Evolutionary conservation across 2,888 invertebrate genomes (phyloP).

Genomic region (Phytoseiulus persimilis): DNA sequence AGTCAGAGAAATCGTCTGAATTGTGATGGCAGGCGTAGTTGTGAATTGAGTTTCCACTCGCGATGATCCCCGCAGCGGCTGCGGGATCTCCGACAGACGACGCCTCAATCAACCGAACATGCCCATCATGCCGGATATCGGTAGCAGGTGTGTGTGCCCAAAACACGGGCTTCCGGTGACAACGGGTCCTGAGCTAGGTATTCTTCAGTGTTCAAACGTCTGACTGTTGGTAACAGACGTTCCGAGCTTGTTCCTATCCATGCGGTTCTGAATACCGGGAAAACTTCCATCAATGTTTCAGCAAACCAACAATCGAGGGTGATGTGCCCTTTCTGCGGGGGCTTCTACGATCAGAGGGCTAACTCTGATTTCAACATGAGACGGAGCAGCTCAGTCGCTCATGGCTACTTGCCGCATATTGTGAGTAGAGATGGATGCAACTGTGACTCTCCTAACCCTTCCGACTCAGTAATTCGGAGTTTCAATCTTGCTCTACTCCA

Average conservation of each 20-base stretch:
- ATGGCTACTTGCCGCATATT: slow-evolving; percentile 43
- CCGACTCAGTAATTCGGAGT: no score
- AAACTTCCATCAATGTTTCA: not conserved
- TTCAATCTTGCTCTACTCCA: not conserved
- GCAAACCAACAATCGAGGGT: slow-evolving; percentile 43
- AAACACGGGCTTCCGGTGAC: no score
- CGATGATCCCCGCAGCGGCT: not conserved
- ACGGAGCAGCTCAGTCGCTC: slow-evolving; percentile 39
- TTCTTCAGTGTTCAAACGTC: no score
- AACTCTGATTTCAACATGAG: slow-evolving; percentile 43
- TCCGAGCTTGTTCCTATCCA: no score
- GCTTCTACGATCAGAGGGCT: slow-evolving; percentile 46
- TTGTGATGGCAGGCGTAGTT: not conserved
- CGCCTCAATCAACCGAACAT: not conserved
- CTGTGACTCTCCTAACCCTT: not conserved
- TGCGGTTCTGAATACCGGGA: no score
- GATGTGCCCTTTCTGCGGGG: slow-evolving; percentile 48
- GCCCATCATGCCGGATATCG: not conserved
- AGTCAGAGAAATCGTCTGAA: not conserved
- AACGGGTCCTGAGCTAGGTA: no score
- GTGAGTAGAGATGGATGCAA: slow-evolving; percentile 41
- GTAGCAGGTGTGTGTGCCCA: not conserved
- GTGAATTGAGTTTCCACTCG: not conserved
- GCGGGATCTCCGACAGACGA: not conserved
- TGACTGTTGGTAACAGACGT: no score